A percentile compares a stretch with the other conserved stretches of the same genome.
phyloP scores from a whole-genome alignment of 2,113 vertebrate genomes.

The Cinclus mexicanus region DNA sequence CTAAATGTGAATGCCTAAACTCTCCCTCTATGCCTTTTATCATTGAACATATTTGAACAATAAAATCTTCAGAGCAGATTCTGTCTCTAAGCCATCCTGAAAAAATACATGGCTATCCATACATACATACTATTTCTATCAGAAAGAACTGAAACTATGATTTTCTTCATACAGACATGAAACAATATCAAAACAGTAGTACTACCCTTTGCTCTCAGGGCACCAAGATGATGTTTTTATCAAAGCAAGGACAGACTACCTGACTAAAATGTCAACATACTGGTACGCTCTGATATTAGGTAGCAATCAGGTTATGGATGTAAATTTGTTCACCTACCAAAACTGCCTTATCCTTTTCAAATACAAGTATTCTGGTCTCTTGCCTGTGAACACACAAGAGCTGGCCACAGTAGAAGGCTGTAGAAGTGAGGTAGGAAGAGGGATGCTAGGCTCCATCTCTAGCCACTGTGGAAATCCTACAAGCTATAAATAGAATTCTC shows the following conservation, averaged over 20 bases:
- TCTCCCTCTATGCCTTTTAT: neutral
- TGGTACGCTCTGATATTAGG: neutral
- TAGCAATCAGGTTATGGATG: neutral
- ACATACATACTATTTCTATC: neutral
- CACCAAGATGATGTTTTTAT: neutral
- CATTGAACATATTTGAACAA: neutral
- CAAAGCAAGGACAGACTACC: neutral
- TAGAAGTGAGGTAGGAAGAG: neutral
- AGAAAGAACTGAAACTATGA: neutral
- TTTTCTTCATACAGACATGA: neutral
- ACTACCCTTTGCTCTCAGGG: neutral
- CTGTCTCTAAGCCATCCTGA: neutral
- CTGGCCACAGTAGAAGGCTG: neutral
- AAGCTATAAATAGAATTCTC: neutral
- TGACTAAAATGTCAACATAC: neutral
- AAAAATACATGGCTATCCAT: neutral
- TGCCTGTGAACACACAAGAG: neutral
- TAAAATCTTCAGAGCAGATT: neutral
- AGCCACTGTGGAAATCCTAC: neutral
- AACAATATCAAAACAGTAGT: neutral
- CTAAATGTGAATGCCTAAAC: neutral
- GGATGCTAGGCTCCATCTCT: accelerated
- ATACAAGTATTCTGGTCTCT: neutral
- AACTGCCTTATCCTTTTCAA: neutral
- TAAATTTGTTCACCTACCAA: neutral